Base-by-base conservation (phyloP, 1,140 invertebrate species). In the Bombus balteatus region DNA sequence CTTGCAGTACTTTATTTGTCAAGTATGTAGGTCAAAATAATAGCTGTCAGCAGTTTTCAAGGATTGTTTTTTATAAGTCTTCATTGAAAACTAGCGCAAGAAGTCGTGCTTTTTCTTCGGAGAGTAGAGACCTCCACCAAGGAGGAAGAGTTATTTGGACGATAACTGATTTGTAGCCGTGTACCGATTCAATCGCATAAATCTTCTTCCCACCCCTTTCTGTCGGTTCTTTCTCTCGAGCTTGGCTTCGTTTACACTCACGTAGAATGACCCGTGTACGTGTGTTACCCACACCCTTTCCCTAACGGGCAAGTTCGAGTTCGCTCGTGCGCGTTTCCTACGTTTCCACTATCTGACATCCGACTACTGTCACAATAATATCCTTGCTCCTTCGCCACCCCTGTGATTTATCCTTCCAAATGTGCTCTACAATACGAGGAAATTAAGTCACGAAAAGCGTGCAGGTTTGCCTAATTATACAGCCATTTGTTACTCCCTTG, bases 81-180 rank as follows among this genome's bases (percentile, higher is more conserved):
- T 28, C 3, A 41, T 6, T 34, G 47, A 41, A 47, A 37, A 18
- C 22, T 59, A 75, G 37, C 32, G 32, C 3, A 47, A 47, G 59
- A 59, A 71, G n/a, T 25, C 13, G 22, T 47, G 18, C 41, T 9
- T 47, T n/a, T 57, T 62, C 12, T 39, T 43, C 37, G 37, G 4
- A 34, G 25, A 37, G 22, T 12, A 39, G 41, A 43, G 78, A 57
- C 53, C 37, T 74, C 32, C 12, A 75, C 39, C 25, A 53, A 70
- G 59, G 28, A 43, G 32, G 37, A 1, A n/a, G 43, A 77, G 37
- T 72, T 41, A 85, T 65, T 73, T 47, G n/a, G 12, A 32, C 32
- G 79, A 88, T 89, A 86, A 88, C 86, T 83, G 88, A 89, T 88
- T 88, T 80, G 88, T 78, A 81, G 79, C 66, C 43, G 34, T 57